These are phyloP conservation scores for Stenodera caucasica DNA, from an alignment of 2,888 invertebrate species.

Conservation along the genomic window DNA sequence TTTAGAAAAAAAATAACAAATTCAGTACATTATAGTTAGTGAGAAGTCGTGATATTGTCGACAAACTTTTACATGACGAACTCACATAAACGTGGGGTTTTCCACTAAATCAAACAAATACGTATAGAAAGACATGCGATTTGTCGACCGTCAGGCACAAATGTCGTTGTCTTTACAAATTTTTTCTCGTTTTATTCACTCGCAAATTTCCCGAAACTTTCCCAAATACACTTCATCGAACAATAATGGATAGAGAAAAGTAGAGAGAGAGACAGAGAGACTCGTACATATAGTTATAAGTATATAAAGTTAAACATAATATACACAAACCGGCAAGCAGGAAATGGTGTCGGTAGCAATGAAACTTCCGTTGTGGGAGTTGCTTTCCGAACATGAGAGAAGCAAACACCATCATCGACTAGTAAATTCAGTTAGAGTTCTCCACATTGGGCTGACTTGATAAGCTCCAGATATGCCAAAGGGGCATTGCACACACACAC, in stretches of 20 bases:
- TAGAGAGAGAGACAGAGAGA: no score
- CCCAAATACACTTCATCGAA: no score
- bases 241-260: no score
- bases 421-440: slow-evolving; percentile 37
- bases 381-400: slow-evolving; percentile 27
- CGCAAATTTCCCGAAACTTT: no score
- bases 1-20: neutral
- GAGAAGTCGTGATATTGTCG: neutral
- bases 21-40: no score
- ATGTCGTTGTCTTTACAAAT: neutral
- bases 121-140: neutral
- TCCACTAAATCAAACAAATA: slow-evolving; percentile 6
- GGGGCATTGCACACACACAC: slow-evolving; percentile 32
- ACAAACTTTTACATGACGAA: neutral
- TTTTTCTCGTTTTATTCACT: no score
- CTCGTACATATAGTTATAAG: neutral
- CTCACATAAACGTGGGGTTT: neutral
- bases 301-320: no score
- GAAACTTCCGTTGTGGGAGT: slow-evolving; percentile 32
- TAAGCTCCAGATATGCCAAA: slow-evolving; percentile 34
- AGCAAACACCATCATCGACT: slow-evolving; percentile 27
- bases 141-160: slow-evolving; percentile 10
- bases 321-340: slow-evolving; percentile 5
- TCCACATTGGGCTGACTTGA: slow-evolving; percentile 35
- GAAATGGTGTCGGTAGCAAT: slow-evolving; percentile 32